Evolutionary conservation across 2,797 vertebrate species (phyloP).

Genomic region (Sebastes vulpes): DNA sequence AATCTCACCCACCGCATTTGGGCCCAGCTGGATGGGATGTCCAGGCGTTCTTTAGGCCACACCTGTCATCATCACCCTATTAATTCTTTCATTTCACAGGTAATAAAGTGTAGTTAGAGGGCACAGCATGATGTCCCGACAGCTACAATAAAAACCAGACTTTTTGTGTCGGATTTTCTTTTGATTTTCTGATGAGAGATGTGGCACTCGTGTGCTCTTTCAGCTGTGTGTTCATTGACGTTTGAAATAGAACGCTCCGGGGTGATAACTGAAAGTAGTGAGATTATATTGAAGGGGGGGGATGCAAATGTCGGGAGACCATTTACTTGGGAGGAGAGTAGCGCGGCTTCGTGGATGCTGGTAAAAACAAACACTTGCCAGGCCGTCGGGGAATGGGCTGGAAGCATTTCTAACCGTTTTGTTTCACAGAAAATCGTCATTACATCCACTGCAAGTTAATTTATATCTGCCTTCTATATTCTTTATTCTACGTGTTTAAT

Average conservation of each 20-base stretch:
- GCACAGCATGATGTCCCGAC: conserved; percentile 53
- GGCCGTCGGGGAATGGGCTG: neutral
- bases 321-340: conserved; percentile 29
- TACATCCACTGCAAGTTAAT: neutral
- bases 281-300: conserved; percentile 21
- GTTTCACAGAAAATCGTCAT: neutral
- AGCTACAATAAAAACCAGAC: conserved; percentile 62
- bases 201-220: conserved; percentile 37
- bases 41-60: conserved; percentile 8
- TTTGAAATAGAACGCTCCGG: conserved; percentile 55
- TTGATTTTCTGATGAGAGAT: conserved; percentile 69
- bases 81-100: conserved; percentile 86
- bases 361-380: conserved; percentile 18
- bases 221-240: conserved; percentile 26
- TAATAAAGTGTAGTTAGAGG: conserved; percentile 81
- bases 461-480: neutral
- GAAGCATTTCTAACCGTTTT: neutral
- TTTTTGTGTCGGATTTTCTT: conserved; percentile 35
- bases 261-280: conserved; percentile 52
- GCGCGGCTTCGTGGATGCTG: neutral
- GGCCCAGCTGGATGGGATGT: conserved; percentile 29
- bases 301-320: conserved; percentile 25
- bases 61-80: conserved; percentile 67
- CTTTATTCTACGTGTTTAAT: neutral
- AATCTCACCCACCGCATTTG: conserved; percentile 32